Conservation (phyloP, 2,888 invertebrate genomes). For the Balanococcus diminutus region DNA sequence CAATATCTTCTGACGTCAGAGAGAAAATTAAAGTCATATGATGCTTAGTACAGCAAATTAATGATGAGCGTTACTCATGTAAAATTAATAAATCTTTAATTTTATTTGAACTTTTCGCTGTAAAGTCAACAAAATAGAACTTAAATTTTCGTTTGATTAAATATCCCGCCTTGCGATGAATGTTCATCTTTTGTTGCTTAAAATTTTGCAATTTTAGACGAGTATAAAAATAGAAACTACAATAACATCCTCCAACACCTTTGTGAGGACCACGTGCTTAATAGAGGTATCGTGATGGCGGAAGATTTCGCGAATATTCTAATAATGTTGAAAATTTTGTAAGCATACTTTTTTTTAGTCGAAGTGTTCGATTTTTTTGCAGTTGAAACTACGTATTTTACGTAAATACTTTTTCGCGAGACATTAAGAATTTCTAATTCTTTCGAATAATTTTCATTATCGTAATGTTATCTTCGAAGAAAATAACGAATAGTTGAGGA, state of each 20-base stretch:
- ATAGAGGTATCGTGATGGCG: not conserved
- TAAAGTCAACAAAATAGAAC: not conserved
- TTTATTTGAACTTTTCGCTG: not conserved
- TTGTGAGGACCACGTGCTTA: not conserved
- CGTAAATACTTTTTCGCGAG: not conserved
- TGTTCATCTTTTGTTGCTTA: not conserved
- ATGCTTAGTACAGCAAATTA: not conserved
- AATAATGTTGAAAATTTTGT: not conserved
- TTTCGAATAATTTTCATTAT: not conserved
- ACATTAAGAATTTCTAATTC: no score
- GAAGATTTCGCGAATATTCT: not conserved
- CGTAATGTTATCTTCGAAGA: not conserved
- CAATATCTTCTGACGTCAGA: not conserved
- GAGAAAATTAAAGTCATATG: slow-evolving; percentile 5
- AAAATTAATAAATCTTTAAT: slow-evolving; percentile 27
- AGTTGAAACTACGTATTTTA: not conserved
- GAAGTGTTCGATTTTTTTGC: not conserved
- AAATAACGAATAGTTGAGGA: not conserved
- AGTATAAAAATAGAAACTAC: not conserved
- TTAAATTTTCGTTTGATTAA: slow-evolving; percentile 4
- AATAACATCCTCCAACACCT: not conserved
- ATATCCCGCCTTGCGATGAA: not conserved
- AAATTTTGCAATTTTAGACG: not conserved
- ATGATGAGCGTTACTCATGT: slow-evolving; percentile 2
- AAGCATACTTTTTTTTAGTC: not conserved